A percentile compares a stretch with the other conserved stretches of the same genome.
Conservation (phyloP, 2,888 invertebrate species). For the Callimorpha dominula region DNA sequence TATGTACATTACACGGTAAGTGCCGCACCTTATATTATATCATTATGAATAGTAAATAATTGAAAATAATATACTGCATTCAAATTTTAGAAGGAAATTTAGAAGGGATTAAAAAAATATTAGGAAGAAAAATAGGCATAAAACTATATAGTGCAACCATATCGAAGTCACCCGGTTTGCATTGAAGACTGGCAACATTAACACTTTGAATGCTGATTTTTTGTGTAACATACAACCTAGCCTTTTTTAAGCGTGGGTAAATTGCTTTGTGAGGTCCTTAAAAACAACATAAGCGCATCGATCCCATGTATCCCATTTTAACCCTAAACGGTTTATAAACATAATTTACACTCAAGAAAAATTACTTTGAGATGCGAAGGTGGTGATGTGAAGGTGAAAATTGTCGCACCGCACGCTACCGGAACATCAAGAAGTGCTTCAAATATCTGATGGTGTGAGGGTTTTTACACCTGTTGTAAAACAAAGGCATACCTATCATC, state of each 20-base stretch:
- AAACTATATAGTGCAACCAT: not conserved
- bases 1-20: constrained; percentile 92
- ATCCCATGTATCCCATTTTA: not conserved
- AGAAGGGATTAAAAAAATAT: not conserved
- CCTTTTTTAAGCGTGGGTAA: not conserved
- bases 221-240: not conserved
- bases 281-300: not conserved
- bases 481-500: too few species aligned
- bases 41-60: not conserved
- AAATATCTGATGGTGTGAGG: not conserved
- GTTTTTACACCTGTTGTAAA: not conserved
- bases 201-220: too few species aligned
- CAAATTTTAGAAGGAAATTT: too few species aligned
- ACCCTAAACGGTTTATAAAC: not conserved
- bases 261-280: not conserved
- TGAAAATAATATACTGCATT: not conserved
- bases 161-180: too few species aligned
- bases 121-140: not conserved
- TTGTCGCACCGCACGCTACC: not conserved
- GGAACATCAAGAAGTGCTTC: not conserved
- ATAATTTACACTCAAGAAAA: not conserved
- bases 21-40: not conserved
- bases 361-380: not conserved
- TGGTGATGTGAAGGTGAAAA: too few species aligned
- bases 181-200: too few species aligned